Conservation (phyloP, 2,797 vertebrate genomes). For the Oceanodroma leucorhoa region DNA sequence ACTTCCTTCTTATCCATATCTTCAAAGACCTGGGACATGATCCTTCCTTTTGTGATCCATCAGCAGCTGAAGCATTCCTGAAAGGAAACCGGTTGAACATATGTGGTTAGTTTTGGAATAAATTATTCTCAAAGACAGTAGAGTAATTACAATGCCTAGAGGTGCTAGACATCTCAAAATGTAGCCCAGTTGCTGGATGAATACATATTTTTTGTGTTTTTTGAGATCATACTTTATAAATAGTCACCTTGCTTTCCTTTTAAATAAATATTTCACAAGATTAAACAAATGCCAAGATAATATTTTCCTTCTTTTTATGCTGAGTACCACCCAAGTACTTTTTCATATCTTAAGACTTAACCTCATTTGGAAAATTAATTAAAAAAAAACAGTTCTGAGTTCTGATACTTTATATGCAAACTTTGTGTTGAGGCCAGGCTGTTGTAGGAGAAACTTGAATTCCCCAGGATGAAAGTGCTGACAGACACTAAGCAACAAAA, state of each 20-base stretch:
- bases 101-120: background rate
- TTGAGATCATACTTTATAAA: background rate
- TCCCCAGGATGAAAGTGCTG: conserved; percentile 11
- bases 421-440: background rate
- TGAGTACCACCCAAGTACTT: background rate
- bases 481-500: conserved; percentile 33
- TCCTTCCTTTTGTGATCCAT: conserved; percentile 22
- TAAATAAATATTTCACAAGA: conserved; percentile 17
- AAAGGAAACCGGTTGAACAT: background rate
- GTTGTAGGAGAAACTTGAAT: background rate
- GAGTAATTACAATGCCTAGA: background rate
- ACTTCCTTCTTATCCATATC: conserved; percentile 2
- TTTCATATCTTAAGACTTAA: background rate
- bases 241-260: background rate
- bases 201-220: background rate
- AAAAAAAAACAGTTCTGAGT: background rate
- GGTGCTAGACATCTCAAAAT: background rate
- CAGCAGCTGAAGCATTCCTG: background rate
- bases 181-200: background rate
- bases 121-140: background rate
- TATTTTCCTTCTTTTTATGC: background rate
- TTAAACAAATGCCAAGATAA: background rate
- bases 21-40: background rate
- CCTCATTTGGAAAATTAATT: conserved; percentile 1
- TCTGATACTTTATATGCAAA: background rate